Conservation (phyloP, 1,140 invertebrate genomes). For the Tribolium madens region DNA sequence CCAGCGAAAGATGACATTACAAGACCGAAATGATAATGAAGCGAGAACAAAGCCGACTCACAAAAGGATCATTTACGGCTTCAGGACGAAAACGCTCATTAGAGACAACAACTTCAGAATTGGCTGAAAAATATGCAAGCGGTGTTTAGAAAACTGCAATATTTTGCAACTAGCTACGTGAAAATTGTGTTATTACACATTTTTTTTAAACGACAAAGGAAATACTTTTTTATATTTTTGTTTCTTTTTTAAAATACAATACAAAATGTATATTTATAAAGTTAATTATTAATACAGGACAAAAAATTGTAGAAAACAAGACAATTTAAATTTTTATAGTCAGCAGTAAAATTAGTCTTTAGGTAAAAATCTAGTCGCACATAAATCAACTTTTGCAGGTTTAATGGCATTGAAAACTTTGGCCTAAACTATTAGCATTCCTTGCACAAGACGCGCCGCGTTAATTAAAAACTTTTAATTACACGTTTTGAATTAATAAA, state of each 20-base stretch:
- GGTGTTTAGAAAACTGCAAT: background rate
- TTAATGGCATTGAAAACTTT: slow-evolving; percentile 29
- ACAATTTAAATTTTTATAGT: too few species aligned
- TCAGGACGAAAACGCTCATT: background rate
- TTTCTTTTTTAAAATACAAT: too few species aligned
- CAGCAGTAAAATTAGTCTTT: too few species aligned
- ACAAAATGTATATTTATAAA: too few species aligned
- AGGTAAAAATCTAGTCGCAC: background rate
- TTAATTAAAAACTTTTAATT: slow-evolving; percentile 40
- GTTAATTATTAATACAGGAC: too few species aligned
- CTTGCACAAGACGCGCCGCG: background rate
- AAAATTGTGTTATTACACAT: too few species aligned
- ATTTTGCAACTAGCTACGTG: background rate
- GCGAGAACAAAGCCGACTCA: background rate
- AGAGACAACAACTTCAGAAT: too few species aligned
- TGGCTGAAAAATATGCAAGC: too few species aligned
- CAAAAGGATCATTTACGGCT: background rate
- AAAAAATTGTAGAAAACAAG: too few species aligned
- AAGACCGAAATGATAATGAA: background rate
- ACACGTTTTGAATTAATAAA: slow-evolving; percentile 30
- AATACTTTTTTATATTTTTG: too few species aligned
- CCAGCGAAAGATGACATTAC: slow-evolving; percentile 13
- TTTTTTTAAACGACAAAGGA: too few species aligned
- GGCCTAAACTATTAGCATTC: slow-evolving; percentile 30
- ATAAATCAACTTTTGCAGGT: slow-evolving; percentile 18